Conservation (phyloP, 2,797 vertebrate genomes). For the Vespertilio murinus region DNA sequence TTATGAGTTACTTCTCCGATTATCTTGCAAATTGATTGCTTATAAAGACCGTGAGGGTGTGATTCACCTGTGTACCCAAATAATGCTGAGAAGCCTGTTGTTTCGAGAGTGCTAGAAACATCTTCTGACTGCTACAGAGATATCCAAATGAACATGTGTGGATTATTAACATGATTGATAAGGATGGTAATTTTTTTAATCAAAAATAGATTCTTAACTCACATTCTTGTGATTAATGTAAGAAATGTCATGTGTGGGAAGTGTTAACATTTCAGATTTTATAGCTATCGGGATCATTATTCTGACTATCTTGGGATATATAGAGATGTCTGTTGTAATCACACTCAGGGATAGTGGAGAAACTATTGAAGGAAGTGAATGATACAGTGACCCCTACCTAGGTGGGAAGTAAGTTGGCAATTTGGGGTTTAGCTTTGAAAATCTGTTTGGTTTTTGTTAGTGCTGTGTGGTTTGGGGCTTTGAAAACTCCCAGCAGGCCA, state of each 20-base stretch:
- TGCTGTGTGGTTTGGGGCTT: background rate
- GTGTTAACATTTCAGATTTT: slow-evolving; percentile 2
- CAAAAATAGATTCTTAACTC: background rate
- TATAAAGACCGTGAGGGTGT: background rate
- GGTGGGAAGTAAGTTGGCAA: background rate
- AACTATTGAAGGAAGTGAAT: background rate
- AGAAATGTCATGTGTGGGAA: background rate
- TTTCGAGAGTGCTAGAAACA: background rate
- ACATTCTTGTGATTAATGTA: background rate
- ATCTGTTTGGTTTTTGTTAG: background rate
- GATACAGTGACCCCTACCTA: background rate
- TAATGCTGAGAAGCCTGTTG: background rate
- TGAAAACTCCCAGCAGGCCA: background rate
- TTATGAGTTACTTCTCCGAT: background rate
- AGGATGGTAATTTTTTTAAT: background rate
- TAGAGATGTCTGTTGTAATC: background rate
- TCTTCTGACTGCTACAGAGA: background rate
- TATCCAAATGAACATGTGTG: background rate
- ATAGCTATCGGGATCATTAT: background rate
- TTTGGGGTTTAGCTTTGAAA: background rate
- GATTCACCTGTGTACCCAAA: background rate
- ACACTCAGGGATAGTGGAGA: background rate
- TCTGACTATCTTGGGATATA: background rate
- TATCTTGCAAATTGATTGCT: background rate
- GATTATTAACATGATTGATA: background rate